A percentile compares a stretch with the other conserved stretches of the same genome.
phyloP scores from a whole-genome alignment of 1,140 invertebrate species.

The Chrysoperla carnea region DNA sequence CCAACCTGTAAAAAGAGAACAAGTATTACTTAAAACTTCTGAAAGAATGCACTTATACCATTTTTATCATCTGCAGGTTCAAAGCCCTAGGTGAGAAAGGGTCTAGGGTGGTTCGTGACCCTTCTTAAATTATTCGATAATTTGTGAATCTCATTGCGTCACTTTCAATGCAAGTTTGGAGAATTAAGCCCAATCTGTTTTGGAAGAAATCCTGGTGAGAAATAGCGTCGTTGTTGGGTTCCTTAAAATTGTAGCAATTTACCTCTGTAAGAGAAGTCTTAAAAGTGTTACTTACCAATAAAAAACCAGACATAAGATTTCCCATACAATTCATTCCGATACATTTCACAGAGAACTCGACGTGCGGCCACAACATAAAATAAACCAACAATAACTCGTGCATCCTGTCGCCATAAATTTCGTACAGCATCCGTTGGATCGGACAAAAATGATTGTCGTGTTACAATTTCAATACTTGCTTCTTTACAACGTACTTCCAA shows the following conservation, averaged over 20 bases:
- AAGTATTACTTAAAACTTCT: slow-evolving; percentile 1
- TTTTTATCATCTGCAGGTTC: no score
- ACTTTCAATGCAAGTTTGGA: no score
- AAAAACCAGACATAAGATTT: slow-evolving; percentile 98
- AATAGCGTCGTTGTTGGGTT: no score
- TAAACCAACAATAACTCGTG: slow-evolving; percentile 90
- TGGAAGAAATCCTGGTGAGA: no score
- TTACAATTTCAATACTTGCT: slow-evolving; percentile 84
- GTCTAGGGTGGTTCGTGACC: no score
- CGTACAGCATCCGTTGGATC: slow-evolving; percentile 92
- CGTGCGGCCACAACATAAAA: slow-evolving; percentile 96
- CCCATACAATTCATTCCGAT: slow-evolving; percentile 86
- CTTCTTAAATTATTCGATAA: no score
- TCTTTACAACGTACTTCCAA: slow-evolving; percentile 88
- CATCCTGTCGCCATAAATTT: slow-evolving; percentile 84
- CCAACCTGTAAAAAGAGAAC: slow-evolving; percentile 48
- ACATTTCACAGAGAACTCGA: slow-evolving; percentile 91
- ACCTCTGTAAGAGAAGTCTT: no score
- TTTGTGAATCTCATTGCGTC: no score
- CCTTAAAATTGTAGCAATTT: no score
- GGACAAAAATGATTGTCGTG: slow-evolving; percentile 89
- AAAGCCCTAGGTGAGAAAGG: no score
- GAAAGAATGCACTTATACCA: background rate
- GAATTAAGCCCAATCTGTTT: no score
- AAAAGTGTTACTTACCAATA: slow-evolving; percentile 58